Percentiles rank a stretch among this genome's conserved stretches.
Conservation (phyloP, 2,113 vertebrate species). For the Amblyornis subalaris region DNA sequence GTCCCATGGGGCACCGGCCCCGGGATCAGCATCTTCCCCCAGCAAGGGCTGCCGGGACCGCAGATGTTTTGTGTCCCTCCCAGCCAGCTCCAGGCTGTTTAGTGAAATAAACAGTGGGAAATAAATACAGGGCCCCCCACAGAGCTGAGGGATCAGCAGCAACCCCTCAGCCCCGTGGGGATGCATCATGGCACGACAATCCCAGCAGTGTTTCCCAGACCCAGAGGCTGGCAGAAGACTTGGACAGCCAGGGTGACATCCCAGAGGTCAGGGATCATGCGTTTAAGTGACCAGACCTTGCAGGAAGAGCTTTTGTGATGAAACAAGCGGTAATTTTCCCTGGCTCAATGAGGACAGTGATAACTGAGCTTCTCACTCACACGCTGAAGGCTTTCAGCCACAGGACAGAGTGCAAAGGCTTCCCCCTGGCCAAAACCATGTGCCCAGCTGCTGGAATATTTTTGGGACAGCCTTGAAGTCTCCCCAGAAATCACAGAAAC, state of each 20-base stretch:
- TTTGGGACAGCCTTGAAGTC: not conserved
- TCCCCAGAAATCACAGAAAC: not conserved
- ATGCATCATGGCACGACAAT: not conserved
- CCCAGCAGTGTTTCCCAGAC: rapidly evolving
- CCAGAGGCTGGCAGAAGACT: not conserved
- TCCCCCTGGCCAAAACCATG: rapidly evolving
- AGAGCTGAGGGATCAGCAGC: not conserved
- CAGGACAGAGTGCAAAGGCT: rapidly evolving
- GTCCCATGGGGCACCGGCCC: rapidly evolving
- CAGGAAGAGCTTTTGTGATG: not conserved
- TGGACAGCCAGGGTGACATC: not conserved
- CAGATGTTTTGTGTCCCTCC: not conserved
- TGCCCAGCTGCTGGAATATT: not conserved
- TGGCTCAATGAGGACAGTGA: rapidly evolving
- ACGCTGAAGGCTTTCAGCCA: rapidly evolving
- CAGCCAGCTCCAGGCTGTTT: not conserved
- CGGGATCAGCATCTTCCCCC: rapidly evolving
- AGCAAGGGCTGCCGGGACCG: not conserved
- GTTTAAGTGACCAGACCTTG: rapidly evolving
- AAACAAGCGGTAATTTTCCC: not conserved
- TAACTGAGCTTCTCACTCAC: rapidly evolving
- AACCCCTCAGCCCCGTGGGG: rapidly evolving
- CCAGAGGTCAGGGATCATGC: not conserved
- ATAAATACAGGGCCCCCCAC: not conserved
- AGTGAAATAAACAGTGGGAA: not conserved